Evolutionary conservation across 2,888 invertebrate genomes (phyloP).

Genomic region (Nysson spinosus): DNA sequence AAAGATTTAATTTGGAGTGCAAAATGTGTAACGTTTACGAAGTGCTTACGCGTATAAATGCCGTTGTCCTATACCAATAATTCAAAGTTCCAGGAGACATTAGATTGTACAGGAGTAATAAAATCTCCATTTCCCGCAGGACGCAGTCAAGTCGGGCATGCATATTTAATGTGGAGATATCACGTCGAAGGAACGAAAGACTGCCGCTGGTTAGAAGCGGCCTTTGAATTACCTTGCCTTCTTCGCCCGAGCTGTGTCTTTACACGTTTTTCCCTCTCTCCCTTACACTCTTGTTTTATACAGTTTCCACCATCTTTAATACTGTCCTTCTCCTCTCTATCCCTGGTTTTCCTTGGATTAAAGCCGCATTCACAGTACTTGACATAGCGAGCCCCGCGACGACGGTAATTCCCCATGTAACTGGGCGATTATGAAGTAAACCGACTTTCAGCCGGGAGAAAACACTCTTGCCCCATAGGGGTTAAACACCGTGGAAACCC

Average conservation of each 20-base stretch:
- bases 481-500: conserved; percentile 2
- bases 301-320: not conserved
- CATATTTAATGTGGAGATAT: conserved; percentile 60
- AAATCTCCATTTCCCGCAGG: conserved; percentile 65
- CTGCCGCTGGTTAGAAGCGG: conserved; percentile 20
- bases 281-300: conserved; percentile 2
- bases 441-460: conserved; percentile 46
- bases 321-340: conserved; percentile 32
- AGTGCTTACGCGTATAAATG: conserved; percentile 36
- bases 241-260: not conserved
- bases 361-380: conserved; percentile 52
- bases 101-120: conserved; percentile 60
- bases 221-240: too few species aligned
- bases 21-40: conserved; percentile 35
- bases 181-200: conserved; percentile 57
- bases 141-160: conserved; percentile 57
- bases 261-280: not conserved
- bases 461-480: not conserved
- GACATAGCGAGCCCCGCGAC: conserved; percentile 48
- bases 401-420: conserved; percentile 57
- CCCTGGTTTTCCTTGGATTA: conserved; percentile 50
- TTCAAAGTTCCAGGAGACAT: conserved; percentile 59
- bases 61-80: conserved; percentile 45
- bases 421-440: conserved; percentile 57
- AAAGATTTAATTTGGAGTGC: too few species aligned